Evolutionary conservation across 2,113 vertebrate species (phyloP).

Genomic region (Aptenodytes patagonicus): DNA sequence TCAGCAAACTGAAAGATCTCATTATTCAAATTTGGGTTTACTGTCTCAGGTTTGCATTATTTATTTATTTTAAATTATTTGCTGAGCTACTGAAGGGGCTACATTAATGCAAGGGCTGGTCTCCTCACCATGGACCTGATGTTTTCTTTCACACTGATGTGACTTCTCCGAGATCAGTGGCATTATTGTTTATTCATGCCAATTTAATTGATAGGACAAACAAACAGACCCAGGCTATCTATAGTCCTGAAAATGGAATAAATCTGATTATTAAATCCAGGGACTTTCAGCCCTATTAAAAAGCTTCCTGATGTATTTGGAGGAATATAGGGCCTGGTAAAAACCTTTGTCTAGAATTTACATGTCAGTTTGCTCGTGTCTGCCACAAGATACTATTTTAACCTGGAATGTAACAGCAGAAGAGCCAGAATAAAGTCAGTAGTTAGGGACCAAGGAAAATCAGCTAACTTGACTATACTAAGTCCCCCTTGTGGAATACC

Average conservation of each 20-base stretch:
- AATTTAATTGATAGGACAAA: not conserved
- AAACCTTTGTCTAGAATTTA: not conserved
- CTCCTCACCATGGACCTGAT: not conserved
- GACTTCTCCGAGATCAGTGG: not conserved
- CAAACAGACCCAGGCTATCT: not conserved
- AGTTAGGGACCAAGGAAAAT: not conserved
- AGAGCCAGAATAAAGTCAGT: not conserved
- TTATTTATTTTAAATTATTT: slow-evolving; percentile 30
- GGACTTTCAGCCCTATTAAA: not conserved
- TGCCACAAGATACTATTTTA: not conserved
- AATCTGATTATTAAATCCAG: not conserved
- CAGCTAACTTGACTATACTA: not conserved
- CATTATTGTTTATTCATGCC: not conserved
- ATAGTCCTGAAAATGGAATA: not conserved
- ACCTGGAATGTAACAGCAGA: not conserved
- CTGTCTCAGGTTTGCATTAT: not conserved
- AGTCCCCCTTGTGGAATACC: not conserved
- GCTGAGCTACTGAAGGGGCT: not conserved
- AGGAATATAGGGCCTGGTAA: not conserved
- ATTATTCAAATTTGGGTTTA: not conserved
- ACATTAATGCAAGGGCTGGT: not conserved
- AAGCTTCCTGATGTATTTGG: not conserved
- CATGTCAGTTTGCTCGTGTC: not conserved
- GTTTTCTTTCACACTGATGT: not conserved
- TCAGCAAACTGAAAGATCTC: not conserved